Percentiles rank a stretch among this genome's conserved stretches.
Evolutionary conservation across 2,797 vertebrate genomes (phyloP).

Genomic region (Neosilurus mollespiculum): DNA sequence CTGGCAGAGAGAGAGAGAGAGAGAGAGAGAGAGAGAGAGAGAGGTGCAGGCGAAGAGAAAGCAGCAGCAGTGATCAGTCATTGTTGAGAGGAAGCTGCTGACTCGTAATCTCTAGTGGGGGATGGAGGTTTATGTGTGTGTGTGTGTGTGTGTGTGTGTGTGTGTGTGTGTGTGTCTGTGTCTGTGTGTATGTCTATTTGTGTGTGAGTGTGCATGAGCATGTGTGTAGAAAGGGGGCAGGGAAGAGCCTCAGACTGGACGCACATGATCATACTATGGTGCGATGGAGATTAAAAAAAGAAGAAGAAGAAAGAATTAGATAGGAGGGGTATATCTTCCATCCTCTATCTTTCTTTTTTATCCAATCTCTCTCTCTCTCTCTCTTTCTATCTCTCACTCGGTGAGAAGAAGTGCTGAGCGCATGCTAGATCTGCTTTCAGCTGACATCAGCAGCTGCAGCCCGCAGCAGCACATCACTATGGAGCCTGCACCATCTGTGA

Average conservation of each 20-base stretch:
- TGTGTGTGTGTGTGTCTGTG: conserved; percentile 37
- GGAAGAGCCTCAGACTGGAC: conserved; percentile 62
- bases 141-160: conserved; percentile 20
- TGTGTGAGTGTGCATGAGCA: conserved; percentile 13
- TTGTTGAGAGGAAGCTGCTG: conserved; percentile 71
- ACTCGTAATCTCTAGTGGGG: conserved; percentile 67
- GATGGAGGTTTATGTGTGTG: conserved; percentile 43
- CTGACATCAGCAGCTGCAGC: conserved; percentile 95
- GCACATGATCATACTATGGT: conserved; percentile 9
- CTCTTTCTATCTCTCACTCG: not conserved
- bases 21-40: conserved; percentile 32
- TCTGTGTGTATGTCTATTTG: not conserved
- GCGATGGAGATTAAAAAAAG: not conserved
- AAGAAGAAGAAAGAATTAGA: conserved; percentile 19
- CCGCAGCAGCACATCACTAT: conserved; percentile 87
- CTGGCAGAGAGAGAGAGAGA: conserved; percentile 18
- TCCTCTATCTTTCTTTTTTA: not conserved
- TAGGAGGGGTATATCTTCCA: not conserved
- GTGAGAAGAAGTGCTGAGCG: conserved; percentile 85
- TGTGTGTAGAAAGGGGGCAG: conserved; percentile 58
- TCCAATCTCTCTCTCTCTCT: not conserved
- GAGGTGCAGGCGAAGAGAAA: conserved; percentile 34
- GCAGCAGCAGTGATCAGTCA: conserved; percentile 64
- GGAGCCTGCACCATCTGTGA: conserved; percentile 88
- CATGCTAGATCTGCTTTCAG: conserved; percentile 92